These are phyloP conservation scores for Trissolcus japonicus DNA, from an alignment of 2,888 invertebrate genomes.

Conservation along the genomic window DNA sequence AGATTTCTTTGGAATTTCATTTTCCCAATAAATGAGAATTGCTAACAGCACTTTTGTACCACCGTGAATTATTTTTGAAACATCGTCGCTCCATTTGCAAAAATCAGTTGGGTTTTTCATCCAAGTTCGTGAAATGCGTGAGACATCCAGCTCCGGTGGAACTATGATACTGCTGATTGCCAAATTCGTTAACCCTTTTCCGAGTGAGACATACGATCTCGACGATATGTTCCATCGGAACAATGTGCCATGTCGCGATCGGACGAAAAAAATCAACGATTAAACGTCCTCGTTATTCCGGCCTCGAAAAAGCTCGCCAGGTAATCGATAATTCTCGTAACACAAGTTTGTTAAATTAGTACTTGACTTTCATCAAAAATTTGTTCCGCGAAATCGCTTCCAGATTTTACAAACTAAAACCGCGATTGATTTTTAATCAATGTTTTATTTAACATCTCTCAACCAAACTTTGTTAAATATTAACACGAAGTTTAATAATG, in stretches of 20 bases:
- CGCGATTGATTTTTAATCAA: neutral
- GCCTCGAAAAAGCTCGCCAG: conserved; percentile 31
- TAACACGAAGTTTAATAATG: neutral
- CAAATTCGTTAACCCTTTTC: conserved; percentile 66
- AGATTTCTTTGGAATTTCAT: conserved; percentile 36
- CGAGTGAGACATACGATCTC: conserved; percentile 50
- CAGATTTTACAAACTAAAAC: neutral
- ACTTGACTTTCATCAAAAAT: conserved; percentile 15
- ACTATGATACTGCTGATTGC: conserved; percentile 67
- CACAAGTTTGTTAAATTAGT: conserved; percentile 39
- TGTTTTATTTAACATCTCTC: neutral
- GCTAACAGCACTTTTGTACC: conserved; percentile 31
- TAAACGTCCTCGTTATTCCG: conserved; percentile 49
- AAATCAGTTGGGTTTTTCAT: conserved; percentile 57
- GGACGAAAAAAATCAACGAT: conserved; percentile 41
- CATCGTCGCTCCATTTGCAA: conserved; percentile 48
- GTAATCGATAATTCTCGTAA: conserved; percentile 47
- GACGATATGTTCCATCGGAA: conserved; percentile 49
- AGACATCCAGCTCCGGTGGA: conserved; percentile 24
- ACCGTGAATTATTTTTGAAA: conserved; percentile 55
- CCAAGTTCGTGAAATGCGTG: conserved; percentile 52
- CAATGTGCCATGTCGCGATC: conserved; percentile 45
- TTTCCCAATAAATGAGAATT: conserved; percentile 39
- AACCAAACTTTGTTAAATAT: neutral
- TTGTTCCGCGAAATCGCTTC: neutral